A percentile compares a stretch with the other conserved stretches of the same genome.
These are phyloP conservation scores for Ctenopoma kingsleyae DNA, from an alignment of 2,797 vertebrate genomes.

Conservation along the genomic window DNA sequence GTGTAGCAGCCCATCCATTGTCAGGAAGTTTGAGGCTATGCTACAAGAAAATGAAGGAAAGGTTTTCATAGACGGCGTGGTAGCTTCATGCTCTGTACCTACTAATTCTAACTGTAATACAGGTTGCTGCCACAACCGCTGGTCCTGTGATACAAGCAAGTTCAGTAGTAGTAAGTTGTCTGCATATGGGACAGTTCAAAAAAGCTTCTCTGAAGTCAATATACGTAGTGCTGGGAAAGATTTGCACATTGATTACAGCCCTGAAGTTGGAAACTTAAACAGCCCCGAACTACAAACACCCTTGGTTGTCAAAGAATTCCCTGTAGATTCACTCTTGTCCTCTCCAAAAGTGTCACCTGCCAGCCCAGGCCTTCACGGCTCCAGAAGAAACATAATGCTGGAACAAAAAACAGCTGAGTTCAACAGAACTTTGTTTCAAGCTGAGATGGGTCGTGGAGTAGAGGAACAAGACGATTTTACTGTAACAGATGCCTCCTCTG, in stretches of 20 bases:
- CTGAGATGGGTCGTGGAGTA: slow-evolving; percentile 84
- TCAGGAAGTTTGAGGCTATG: slow-evolving; percentile 82
- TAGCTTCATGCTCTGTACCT: slow-evolving; percentile 70
- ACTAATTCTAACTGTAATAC: slow-evolving; percentile 78
- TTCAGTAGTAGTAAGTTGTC: slow-evolving; percentile 78
- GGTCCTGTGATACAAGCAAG: slow-evolving; percentile 86
- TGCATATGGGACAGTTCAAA: slow-evolving; percentile 83
- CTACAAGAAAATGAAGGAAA: slow-evolving; percentile 86
- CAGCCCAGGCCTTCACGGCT: slow-evolving; percentile 61
- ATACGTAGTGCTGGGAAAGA: slow-evolving; percentile 79
- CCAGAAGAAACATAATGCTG: slow-evolving; percentile 89
- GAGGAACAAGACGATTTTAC: slow-evolving; percentile 71
- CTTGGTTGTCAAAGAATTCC: slow-evolving; percentile 58
- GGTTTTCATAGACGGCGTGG: slow-evolving; percentile 72
- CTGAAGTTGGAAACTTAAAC: slow-evolving; percentile 52
- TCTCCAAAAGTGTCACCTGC: slow-evolving; percentile 64
- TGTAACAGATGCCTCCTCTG: slow-evolving; percentile 54
- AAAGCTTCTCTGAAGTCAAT: slow-evolving; percentile 88
- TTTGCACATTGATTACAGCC: slow-evolving; percentile 48
- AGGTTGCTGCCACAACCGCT: slow-evolving; percentile 87
- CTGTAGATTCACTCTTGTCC: slow-evolving; percentile 69
- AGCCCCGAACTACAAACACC: slow-evolving; percentile 50
- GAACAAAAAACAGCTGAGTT: slow-evolving; percentile 95
- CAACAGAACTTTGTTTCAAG: slow-evolving; percentile 93
- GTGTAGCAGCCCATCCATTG: slow-evolving; percentile 80